Evolutionary conservation across 2,797 vertebrate species (phyloP), one percentile per base, ranked within the genome.

Genomic region (Molossus molossus): DNA sequence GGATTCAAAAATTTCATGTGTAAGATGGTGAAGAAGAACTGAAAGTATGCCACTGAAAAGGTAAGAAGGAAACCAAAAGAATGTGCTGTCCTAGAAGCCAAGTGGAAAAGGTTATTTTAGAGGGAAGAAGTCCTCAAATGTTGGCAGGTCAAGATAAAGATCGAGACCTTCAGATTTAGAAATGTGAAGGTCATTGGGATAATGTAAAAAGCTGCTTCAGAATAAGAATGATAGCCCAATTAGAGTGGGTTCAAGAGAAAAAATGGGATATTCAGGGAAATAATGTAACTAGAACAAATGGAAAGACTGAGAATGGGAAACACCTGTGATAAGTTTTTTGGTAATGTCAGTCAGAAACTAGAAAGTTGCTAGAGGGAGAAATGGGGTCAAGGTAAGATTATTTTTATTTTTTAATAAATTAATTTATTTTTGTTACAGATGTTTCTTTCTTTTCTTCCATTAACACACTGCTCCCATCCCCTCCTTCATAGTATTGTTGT

Each of bases 191-290:
- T 57, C 29, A 33, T 29, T 77, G 40, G 69, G 13, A 70, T 37
- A 48, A 70, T 69, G 55, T 90, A 79, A 79, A 91, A 79, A 87
- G 17, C 18, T 60, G 6, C 91, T 82, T 95, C 23, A 50, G 5
- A 53, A 18, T 81, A 81, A 53, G 21, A 20, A 87, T 13, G 62
- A 62, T n/a, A 73, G 15, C 20, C 5, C 33, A n/a, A 3, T 23
- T 62, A 45, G n/a, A 72, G 33, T 14, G 3, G 13, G n/a, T 50
- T 85, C 23, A 86, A 75, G 27, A 90, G 37, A 72, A 55, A 85
- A 64, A 87, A 60, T 27, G 9, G 57, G 13, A 37, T 81, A 37
- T 37, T 76, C 23, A 53, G 55, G 45, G 40, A 94, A 81, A 70
- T 70, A 50, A 37, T 57, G 23, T 45, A 72, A 70, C n/a, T 64